A percentile compares a stretch with the other conserved stretches of the same genome.
phyloP scores from a whole-genome alignment of 2,113 vertebrate species.

The Lanius ludovicianus region DNA sequence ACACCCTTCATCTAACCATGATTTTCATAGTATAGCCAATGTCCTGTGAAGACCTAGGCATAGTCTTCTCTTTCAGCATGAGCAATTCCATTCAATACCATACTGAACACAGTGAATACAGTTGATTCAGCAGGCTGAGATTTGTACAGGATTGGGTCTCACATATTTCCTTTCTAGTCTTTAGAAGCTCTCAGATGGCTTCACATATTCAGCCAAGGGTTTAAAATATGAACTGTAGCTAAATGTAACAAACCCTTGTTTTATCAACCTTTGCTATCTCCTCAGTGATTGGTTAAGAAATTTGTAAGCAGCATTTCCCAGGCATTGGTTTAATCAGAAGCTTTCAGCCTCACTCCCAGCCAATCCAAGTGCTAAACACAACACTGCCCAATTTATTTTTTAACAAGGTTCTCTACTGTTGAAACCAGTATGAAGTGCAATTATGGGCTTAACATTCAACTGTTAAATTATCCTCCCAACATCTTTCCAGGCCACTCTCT shows the following conservation, averaged over 20 bases:
- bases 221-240: slow-evolving; percentile 38
- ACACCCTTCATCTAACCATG: not conserved
- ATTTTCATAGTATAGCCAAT: not conserved
- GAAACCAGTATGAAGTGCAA: slow-evolving; percentile 63
- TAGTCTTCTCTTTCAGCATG: slow-evolving; percentile 1
- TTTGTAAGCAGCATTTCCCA: not conserved
- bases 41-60: not conserved
- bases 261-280: not conserved
- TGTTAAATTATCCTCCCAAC: slow-evolving; percentile 66
- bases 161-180: not conserved
- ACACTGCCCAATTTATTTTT: slow-evolving; percentile 61
- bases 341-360: not conserved
- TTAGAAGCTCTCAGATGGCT: not conserved
- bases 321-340: slow-evolving; percentile 1
- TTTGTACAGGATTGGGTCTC: not conserved
- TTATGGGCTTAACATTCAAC: slow-evolving; percentile 68
- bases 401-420: slow-evolving; percentile 66
- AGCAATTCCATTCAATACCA: not conserved
- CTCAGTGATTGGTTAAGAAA: not conserved
- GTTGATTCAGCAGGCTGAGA: not conserved
- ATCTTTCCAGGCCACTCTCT: slow-evolving; percentile 61
- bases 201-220: not conserved
- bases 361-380: slow-evolving; percentile 41
- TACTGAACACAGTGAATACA: not conserved
- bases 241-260: slow-evolving; percentile 16